Conservation (phyloP, 2,888 invertebrate species). For the Microctonus brassicae region DNA sequence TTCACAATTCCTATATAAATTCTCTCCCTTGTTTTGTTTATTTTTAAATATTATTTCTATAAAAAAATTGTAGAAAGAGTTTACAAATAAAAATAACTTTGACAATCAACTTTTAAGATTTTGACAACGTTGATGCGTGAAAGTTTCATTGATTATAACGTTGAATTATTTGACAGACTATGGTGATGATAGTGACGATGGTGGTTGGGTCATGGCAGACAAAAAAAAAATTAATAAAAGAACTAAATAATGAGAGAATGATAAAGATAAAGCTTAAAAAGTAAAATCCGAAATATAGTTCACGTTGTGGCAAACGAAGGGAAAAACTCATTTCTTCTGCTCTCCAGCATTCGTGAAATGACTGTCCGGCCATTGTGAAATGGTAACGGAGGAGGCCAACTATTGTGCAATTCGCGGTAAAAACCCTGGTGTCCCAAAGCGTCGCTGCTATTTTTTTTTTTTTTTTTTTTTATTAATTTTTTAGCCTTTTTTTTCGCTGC, state of each 20-base stretch:
- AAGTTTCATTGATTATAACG: slow-evolving; percentile 33
- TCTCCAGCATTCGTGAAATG: slow-evolving; percentile 49
- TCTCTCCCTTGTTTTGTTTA: not conserved
- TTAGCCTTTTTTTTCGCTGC: too few relatives aligned
- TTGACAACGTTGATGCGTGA: not conserved
- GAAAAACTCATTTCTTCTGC: slow-evolving; percentile 60
- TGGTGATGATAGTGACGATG: slow-evolving; percentile 2
- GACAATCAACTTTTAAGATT: not conserved
- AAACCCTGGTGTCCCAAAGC: slow-evolving; percentile 34
- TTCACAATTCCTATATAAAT: not conserved
- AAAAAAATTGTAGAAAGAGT: slow-evolving; percentile 20
- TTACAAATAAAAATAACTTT: slow-evolving; percentile 18
- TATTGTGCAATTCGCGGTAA: slow-evolving; percentile 58
- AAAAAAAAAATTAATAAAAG: not conserved
- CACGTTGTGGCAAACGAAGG: slow-evolving; percentile 53
- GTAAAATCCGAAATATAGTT: slow-evolving; percentile 57
- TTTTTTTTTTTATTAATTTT: not conserved
- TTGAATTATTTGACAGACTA: slow-evolving; percentile 55
- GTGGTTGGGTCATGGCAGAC: not conserved
- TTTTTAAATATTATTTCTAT: slow-evolving; percentile 13
- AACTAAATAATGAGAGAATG: slow-evolving; percentile 23
- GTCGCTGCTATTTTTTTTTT: not conserved
- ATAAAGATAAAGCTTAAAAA: slow-evolving; percentile 32
- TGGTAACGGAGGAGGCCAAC: slow-evolving; percentile 47
- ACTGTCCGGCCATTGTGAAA: slow-evolving; percentile 51